Conservation (phyloP, 1,140 invertebrate species). For the Pararge aegeria region DNA sequence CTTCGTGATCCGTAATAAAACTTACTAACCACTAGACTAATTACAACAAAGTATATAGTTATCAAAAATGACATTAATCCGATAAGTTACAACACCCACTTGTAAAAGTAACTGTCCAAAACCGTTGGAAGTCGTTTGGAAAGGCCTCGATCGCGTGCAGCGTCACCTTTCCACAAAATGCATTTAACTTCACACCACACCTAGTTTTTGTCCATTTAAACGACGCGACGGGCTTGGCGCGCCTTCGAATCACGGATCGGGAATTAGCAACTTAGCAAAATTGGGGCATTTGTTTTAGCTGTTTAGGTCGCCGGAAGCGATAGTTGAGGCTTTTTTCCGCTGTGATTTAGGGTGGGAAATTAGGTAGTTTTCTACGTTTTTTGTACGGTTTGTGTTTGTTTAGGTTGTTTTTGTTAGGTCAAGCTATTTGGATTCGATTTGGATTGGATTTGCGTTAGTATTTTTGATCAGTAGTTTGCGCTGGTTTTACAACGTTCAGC, state of each 20-base stretch:
- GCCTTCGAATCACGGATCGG: constrained; percentile 22
- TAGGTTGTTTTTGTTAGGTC: not conserved
- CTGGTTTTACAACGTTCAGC: too few relatives aligned
- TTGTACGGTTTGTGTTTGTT: not conserved
- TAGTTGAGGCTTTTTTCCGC: constrained; percentile 18
- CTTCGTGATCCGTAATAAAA: too few relatives aligned
- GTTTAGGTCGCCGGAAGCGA: constrained; percentile 22
- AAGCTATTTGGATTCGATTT: not conserved
- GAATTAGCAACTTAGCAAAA: constrained; percentile 23
- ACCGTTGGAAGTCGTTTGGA: not conserved
- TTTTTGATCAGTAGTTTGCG: too few relatives aligned
- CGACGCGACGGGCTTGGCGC: constrained; percentile 15
- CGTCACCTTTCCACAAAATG: constrained; percentile 25
- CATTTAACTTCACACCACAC: constrained; percentile 23
- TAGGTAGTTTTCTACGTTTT: constrained; percentile 10
- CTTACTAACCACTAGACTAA: too few relatives aligned
- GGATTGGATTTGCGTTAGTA: not conserved
- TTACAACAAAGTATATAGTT: too few relatives aligned
- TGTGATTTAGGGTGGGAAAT: constrained; percentile 24
- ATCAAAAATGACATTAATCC: too few relatives aligned
- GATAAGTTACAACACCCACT: too few relatives aligned
- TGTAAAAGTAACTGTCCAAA: not conserved
- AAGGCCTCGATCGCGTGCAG: constrained; percentile 21
- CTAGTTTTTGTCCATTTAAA: constrained; percentile 31
- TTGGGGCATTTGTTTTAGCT: constrained; percentile 25